Conservation (phyloP, 1,140 invertebrate species). For the Thalassaphorura encarpata region DNA sequence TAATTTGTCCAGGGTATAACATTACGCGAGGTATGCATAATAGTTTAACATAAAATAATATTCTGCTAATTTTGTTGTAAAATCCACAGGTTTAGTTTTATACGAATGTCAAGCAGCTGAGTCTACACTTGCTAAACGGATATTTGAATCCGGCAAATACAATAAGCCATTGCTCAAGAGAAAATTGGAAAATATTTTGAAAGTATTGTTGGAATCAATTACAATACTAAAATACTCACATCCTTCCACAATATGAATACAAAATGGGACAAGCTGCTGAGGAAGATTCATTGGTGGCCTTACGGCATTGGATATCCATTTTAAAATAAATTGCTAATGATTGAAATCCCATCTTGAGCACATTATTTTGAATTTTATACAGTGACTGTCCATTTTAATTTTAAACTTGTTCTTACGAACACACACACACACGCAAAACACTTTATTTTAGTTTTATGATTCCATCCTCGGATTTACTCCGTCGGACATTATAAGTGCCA, state of each 20-base stretch:
- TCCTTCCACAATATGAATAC: slow-evolving; percentile 9
- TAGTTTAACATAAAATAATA: background rate
- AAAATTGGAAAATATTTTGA: slow-evolving; percentile 15
- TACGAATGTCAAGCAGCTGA: slow-evolving; percentile 30
- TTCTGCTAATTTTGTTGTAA: background rate
- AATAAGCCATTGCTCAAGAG: slow-evolving; percentile 14
- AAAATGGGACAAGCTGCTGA: slow-evolving; percentile 11
- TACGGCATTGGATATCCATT: slow-evolving; percentile 18
- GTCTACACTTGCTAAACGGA: slow-evolving; percentile 4
- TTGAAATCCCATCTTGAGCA: too few species aligned
- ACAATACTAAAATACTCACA: slow-evolving; percentile 18
- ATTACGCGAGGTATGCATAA: slow-evolving; percentile 54
- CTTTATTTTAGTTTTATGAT: too few species aligned
- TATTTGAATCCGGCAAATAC: slow-evolving; percentile 17
- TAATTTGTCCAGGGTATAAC: slow-evolving; percentile 62
- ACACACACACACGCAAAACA: background rate
- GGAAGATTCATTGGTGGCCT: slow-evolving; percentile 6
- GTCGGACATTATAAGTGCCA: too few species aligned
- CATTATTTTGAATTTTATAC: too few species aligned
- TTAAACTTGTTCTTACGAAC: background rate
- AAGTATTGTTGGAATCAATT: slow-evolving; percentile 21
- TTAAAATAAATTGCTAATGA: too few species aligned
- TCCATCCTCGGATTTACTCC: too few species aligned
- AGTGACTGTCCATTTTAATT: background rate
- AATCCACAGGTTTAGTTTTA: slow-evolving; percentile 15